Conservation (phyloP, 2,113 vertebrate genomes). For the Stigmatopora argus region DNA sequence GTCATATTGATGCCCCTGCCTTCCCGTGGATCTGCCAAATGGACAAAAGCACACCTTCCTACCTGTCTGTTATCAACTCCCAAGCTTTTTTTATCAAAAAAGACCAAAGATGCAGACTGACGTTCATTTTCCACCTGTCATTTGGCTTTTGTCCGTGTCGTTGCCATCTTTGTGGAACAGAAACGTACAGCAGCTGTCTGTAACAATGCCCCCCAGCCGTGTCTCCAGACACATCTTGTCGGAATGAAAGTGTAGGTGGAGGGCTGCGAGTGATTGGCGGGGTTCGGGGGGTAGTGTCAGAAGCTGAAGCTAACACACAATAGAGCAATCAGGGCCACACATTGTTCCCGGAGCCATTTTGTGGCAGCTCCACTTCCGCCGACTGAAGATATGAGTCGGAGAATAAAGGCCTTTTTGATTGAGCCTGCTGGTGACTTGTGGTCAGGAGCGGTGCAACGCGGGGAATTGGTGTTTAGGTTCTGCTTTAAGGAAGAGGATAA, state of each 20-base stretch:
- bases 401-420: constrained; percentile 64
- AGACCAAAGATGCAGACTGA: constrained; percentile 34
- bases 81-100: constrained; percentile 40
- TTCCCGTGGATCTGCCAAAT: constrained; percentile 38
- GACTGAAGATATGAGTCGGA: constrained; percentile 55
- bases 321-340: constrained; percentile 63
- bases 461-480: constrained; percentile 34
- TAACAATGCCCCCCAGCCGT: constrained; percentile 55
- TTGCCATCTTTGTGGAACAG: constrained; percentile 35
- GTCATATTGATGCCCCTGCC: constrained; percentile 17
- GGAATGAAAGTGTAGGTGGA: constrained; percentile 61
- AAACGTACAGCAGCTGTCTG: constrained; percentile 47
- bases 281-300: constrained; percentile 38
- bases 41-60: constrained; percentile 48
- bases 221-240: constrained; percentile 61
- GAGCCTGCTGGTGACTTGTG: constrained; percentile 42
- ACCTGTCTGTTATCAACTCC: constrained; percentile 46
- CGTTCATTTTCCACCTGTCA: constrained; percentile 28
- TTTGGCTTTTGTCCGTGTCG: constrained; percentile 31
- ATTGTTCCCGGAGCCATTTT: constrained; percentile 63
- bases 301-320: constrained; percentile 61
- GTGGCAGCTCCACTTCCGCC: constrained; percentile 44
- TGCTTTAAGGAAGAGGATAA: constrained; percentile 17
- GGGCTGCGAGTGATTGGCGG: constrained; percentile 32
- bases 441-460: constrained; percentile 26